Percentiles rank a stretch among this genome's conserved stretches.
phyloP scores from a whole-genome alignment of 23 tunicate species.

The Halocynthia roretzi region DNA sequence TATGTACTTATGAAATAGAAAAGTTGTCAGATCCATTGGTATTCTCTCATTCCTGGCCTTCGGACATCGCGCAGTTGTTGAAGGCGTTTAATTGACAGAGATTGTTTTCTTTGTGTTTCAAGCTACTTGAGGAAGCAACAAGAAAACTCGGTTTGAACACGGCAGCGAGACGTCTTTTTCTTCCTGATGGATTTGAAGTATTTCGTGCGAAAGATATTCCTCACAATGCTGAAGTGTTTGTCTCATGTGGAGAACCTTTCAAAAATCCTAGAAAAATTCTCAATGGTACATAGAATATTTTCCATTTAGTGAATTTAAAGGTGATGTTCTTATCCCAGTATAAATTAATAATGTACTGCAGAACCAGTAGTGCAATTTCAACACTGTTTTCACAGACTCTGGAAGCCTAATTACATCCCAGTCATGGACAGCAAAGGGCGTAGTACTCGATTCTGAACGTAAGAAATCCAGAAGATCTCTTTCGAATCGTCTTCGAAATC shows the following conservation, averaged over 20 bases:
- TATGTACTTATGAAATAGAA: background rate
- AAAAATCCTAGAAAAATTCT: slow-evolving; percentile 18
- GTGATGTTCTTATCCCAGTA: no score
- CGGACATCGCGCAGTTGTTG: no score
- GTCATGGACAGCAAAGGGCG: slow-evolving; percentile 33
- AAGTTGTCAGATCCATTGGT: background rate
- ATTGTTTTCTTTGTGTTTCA: background rate
- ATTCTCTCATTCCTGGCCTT: no score
- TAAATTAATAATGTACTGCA: no score
- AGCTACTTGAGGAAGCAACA: slow-evolving; percentile 67
- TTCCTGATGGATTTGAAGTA: slow-evolving; percentile 55
- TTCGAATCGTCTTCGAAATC: slow-evolving; percentile 30
- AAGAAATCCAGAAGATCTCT: background rate
- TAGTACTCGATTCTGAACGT: slow-evolving; percentile 13
- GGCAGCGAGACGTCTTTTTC: slow-evolving; percentile 69
- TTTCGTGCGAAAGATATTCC: slow-evolving; percentile 71
- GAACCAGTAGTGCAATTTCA: no score
- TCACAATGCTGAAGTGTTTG: slow-evolving; percentile 53
- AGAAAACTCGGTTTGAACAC: slow-evolving; percentile 49
- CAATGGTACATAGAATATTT: background rate
- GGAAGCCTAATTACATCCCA: slow-evolving; percentile 13
- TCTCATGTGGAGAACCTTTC: slow-evolving; percentile 65
- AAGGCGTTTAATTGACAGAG: no score
- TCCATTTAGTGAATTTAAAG: no score
- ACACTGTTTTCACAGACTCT: slow-evolving; percentile 15